Conservation (phyloP, 1,140 invertebrate species). For the Schlechtendalia chinensis region DNA sequence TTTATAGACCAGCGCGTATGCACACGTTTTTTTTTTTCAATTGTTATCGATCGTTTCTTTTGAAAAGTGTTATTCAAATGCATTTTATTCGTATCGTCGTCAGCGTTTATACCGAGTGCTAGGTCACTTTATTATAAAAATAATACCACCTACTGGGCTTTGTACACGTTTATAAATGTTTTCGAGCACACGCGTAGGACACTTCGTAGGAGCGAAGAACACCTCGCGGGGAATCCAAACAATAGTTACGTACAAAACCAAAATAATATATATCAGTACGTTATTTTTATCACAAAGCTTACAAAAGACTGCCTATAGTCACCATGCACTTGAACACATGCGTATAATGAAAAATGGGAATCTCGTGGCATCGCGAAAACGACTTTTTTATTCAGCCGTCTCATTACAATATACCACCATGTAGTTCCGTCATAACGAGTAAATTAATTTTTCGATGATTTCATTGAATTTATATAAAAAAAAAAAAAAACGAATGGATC, state of each 20-base stretch:
- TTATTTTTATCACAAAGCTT: conserved; percentile 1
- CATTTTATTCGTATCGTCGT: background rate
- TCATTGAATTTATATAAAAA: background rate
- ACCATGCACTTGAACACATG: background rate
- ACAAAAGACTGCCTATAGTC: conserved; percentile 1
- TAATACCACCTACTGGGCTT: background rate
- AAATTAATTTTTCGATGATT: background rate
- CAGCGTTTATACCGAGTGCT: background rate
- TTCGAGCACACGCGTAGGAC: too few species aligned
- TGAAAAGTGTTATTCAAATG: background rate
- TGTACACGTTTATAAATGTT: background rate
- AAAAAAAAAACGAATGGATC: too few species aligned
- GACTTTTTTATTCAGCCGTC: background rate
- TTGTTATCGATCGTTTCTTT: background rate
- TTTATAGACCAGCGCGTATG: too few species aligned
- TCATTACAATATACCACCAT: too few species aligned
- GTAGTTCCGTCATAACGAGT: background rate
- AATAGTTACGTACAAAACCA: background rate
- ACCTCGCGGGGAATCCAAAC: background rate
- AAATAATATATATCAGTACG: background rate
- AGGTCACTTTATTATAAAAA: background rate
- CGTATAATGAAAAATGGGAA: background rate
- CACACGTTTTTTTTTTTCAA: too few species aligned
- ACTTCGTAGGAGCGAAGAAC: background rate
- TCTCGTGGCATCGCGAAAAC: background rate